Base-by-base conservation (phyloP, 2,888 invertebrate species). In the Dynastes hyllus region DNA sequence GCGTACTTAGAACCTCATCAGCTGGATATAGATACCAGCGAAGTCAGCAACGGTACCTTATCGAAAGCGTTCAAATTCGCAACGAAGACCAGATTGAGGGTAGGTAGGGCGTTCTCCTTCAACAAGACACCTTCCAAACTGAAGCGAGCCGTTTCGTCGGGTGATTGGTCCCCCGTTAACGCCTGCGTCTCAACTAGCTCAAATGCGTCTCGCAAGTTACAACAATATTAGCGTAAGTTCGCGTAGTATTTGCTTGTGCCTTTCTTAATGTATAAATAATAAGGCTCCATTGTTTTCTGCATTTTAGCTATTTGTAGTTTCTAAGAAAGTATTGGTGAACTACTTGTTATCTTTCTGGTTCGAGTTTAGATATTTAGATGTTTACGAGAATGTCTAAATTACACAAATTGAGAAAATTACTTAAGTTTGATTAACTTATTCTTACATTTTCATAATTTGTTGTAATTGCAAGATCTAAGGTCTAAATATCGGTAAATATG, bases 51-150 rank as follows among this genome's bases (percentile, higher is more conserved):
- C 86, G 96, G 96, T 86, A 96, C 97, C 79, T 91, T 97, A 83
- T 95, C 96, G 84, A 97, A 96, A 91, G 97, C 97, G 82, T 95
- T 97, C 87, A 96, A 96, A 91, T 94, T 96, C 89, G 96, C 96
- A 61, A 93, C 95, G 81, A 92, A 95, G 85, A 96, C 96, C 77
- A 92, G 95, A 85, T 92, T 95, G 87, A 96, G 96, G 92, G 97
- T 98, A 84, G 97, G 97, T 76, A 93, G 98, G 84, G 98, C 98
- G 83, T 95, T 98, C 87, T 98, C 97, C 82, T 97, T 98, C 90
- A 97, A 97, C 90, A 97, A 97, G 90, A 98, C 98, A 40, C 98
- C 98, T 71, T 96, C 95, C 82, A 97, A 96, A 89, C 90, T 98
- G 85, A 97, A 97, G 90, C 93, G 98, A 79, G 97, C 98, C 45